Percentiles rank a stretch among this genome's conserved stretches.
phyloP scores from a whole-genome alignment of 2,113 vertebrate genomes.

The Hirundichthys speculiger region DNA sequence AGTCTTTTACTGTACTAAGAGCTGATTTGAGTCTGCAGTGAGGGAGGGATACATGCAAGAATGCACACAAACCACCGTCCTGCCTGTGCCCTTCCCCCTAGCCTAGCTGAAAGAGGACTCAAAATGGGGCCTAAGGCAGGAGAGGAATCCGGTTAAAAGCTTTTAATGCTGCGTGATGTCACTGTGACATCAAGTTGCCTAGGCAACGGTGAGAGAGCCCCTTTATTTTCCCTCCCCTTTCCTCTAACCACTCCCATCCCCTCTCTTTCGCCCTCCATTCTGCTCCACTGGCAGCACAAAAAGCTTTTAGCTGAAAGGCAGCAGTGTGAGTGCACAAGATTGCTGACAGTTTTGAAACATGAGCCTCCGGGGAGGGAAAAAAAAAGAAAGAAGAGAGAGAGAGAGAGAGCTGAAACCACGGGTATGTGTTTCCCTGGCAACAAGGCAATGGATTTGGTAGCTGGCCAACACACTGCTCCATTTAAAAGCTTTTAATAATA shows the following conservation, averaged over 20 bases:
- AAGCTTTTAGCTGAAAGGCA: slow-evolving; percentile 99
- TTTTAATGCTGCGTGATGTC: slow-evolving; percentile 98
- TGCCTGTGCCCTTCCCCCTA: slow-evolving; percentile 84
- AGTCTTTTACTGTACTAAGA: slow-evolving; percentile 65
- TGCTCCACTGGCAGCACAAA: slow-evolving; percentile 87
- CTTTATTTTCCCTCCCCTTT: slow-evolving; percentile 68
- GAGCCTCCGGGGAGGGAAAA: slow-evolving; percentile 68
- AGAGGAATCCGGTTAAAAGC: slow-evolving; percentile 99
- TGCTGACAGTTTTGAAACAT: slow-evolving; percentile 91
- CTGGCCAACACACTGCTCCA: slow-evolving; percentile 62
- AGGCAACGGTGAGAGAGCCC: slow-evolving; percentile 92
- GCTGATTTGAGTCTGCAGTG: slow-evolving; percentile 45
- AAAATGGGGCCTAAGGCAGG: slow-evolving; percentile 98
- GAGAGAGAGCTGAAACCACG: slow-evolving; percentile 23
- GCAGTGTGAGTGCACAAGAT: slow-evolving; percentile 84
- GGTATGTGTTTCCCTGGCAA: slow-evolving; percentile 76
- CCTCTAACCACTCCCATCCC: slow-evolving; percentile 59
- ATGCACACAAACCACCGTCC: slow-evolving; percentile 46
- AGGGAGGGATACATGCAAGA: slow-evolving; percentile 38
- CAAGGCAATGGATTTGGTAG: slow-evolving; percentile 57
- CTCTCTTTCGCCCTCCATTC: slow-evolving; percentile 51
- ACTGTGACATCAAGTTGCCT: slow-evolving; percentile 98
- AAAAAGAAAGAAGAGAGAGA: neutral
- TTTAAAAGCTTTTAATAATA: slow-evolving; percentile 86
- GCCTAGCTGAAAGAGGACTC: slow-evolving; percentile 91